Base-by-base conservation (phyloP, 2,113 vertebrate genomes). In the Sakesphorus luctuosus region DNA sequence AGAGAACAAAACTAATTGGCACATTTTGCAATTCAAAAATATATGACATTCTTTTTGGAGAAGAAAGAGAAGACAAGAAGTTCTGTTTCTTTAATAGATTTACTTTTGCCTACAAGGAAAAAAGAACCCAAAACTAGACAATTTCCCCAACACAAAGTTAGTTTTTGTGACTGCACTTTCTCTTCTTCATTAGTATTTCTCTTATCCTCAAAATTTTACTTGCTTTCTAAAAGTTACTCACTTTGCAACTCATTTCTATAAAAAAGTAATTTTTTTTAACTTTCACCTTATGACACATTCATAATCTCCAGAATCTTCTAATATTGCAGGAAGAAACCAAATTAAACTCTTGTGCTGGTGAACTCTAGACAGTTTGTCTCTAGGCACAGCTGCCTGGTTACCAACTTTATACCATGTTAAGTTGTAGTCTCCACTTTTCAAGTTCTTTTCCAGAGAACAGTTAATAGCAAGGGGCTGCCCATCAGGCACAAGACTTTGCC, bases 221-320 rank as follows among this genome's bases (percentile, higher is more conserved):
- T 84, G 24, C 24, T 92, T 94, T 88, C 38, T 81, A 53, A 63
- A 90, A 65, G n/a, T 25, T 66, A 63, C 23, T 88, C 17, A 19
- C 38, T 67, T 83, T 77, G 19, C 17, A 82, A 68, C 20, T 87
- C 7, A 68, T n/a, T 86, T 81, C 49, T 72, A 9, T 56, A 92
- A 46, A 68, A 93, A 50, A 2, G 1, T 24, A 40, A 0, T 5
- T 40, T 56, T 85, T 47, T 67, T 68, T 20, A 63, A 66, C 49
- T 47, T 93, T 98, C 97, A 99, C 99, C 99, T 98, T 94, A 98
- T 36, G n/a, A 98, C 52, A 83, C 97, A 98, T 66, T 97, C 95
- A 80, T 99, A 99, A 20, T 97, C 82, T 38, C 98, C 98, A 6
- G 95, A 94, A 29, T 99, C 98, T 38, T 98, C 97, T 71, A 96